Evolutionary conservation across 1,140 invertebrate genomes (phyloP).

Genomic region (Holotrichia oblita): DNA sequence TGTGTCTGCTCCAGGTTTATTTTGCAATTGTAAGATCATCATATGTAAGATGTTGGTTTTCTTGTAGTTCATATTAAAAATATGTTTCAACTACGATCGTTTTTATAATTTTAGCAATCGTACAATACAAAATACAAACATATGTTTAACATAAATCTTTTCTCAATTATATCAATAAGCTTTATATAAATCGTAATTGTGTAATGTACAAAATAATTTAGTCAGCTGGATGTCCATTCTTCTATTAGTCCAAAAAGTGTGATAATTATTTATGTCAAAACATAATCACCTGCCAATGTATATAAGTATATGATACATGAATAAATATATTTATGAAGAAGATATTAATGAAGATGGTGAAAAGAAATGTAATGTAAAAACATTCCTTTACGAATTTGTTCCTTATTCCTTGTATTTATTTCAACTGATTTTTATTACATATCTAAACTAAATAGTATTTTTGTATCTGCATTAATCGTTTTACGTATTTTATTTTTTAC

Average conservation of each 20-base stretch:
- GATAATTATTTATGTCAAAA: slow-evolving; percentile 43
- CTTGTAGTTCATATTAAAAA: too few relatives aligned
- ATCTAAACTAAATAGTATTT: slow-evolving; percentile 32
- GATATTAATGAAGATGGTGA: slow-evolving; percentile 7
- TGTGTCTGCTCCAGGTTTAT: too few relatives aligned
- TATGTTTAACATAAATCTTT: too few relatives aligned
- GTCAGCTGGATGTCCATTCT: slow-evolving; percentile 32
- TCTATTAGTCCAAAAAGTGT: slow-evolving; percentile 41
- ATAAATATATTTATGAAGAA: slow-evolving; percentile 31
- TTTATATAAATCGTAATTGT: slow-evolving; percentile 23
- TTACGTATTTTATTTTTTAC: slow-evolving; percentile 37
- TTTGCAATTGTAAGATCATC: too few relatives aligned
- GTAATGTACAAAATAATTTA: slow-evolving; percentile 36
- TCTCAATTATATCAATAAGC: background rate
- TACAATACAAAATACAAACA: too few relatives aligned
- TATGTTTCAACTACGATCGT: too few relatives aligned
- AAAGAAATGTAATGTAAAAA: slow-evolving; percentile 29
- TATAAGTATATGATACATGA: slow-evolving; percentile 25
- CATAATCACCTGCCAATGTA: slow-evolving; percentile 43
- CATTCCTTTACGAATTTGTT: slow-evolving; percentile 38
- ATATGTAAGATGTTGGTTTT: too few relatives aligned
- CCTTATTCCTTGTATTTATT: slow-evolving; percentile 37
- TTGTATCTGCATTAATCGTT: slow-evolving; percentile 35
- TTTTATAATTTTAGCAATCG: too few relatives aligned
- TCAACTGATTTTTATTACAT: too few relatives aligned